Evolutionary conservation across 1,140 invertebrate species (phyloP).

Genomic region (Papilio glaucus): DNA sequence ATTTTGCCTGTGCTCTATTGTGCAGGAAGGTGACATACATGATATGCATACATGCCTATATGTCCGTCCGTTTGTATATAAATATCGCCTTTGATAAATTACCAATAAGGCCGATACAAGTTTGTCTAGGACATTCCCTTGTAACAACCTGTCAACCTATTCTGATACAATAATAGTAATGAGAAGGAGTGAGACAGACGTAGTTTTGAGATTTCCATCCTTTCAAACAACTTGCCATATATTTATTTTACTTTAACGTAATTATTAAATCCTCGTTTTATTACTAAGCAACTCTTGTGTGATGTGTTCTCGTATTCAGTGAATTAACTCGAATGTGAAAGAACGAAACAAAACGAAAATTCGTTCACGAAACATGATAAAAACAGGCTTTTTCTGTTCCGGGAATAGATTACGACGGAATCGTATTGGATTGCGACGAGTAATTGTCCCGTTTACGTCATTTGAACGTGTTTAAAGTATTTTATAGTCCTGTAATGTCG

Average conservation of each 20-base stretch:
- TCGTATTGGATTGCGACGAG: not conserved
- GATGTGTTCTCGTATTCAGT: not conserved
- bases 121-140: too few species aligned
- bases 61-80: too few species aligned
- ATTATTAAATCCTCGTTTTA: too few species aligned
- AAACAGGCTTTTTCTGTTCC: not conserved
- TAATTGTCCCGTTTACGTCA: not conserved
- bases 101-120: too few species aligned
- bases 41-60: not conserved
- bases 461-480: not conserved
- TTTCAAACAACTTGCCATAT: too few species aligned
- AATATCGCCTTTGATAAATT: too few species aligned
- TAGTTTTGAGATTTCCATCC: not conserved
- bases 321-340: slow-evolving; percentile 1
- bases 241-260: too few species aligned
- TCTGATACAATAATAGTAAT: not conserved
- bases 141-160: too few species aligned
- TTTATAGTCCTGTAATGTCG: not conserved
- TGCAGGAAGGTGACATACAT: too few species aligned
- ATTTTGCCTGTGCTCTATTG: not conserved
- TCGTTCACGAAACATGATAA: not conserved
- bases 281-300: not conserved
- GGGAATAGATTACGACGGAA: not conserved
- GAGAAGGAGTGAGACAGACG: not conserved
- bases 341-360: not conserved